A percentile compares a stretch with the other conserved stretches of the same genome.
These are phyloP conservation scores for Nomada flava DNA, from an alignment of 2,888 invertebrate species.

Conservation along the genomic window DNA sequence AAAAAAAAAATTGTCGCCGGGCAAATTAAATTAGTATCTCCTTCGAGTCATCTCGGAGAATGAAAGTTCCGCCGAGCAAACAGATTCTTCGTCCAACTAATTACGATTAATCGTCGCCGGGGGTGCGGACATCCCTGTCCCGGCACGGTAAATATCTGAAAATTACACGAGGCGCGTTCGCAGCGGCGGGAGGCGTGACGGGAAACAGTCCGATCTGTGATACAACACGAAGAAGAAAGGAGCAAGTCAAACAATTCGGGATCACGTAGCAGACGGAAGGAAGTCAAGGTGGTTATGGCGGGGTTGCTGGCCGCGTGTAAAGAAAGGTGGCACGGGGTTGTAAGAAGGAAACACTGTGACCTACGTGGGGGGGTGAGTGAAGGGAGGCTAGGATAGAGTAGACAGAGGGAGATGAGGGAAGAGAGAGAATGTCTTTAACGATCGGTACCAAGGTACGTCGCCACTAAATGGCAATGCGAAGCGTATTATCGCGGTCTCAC, in stretches of 20 bases:
- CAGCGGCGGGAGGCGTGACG: background rate
- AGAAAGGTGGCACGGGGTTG: conserved; percentile 9
- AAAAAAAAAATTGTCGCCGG: conserved; percentile 31
- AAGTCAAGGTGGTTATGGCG: conserved; percentile 9
- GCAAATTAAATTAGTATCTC: conserved; percentile 47
- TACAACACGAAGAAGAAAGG: conserved; percentile 25
- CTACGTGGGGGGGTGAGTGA: background rate
- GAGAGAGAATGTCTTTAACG: conserved; percentile 65
- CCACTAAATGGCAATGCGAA: conserved; percentile 64
- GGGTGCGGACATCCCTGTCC: background rate
- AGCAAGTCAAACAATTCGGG: conserved; percentile 38
- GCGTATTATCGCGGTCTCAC: conserved; percentile 61
- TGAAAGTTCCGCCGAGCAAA: background rate
- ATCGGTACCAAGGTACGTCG: conserved; percentile 66
- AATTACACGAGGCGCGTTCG: conserved; percentile 18
- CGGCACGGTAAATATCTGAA: conserved; percentile 15
- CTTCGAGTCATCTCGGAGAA: background rate
- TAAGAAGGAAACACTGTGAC: background rate
- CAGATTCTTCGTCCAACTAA: conserved; percentile 14
- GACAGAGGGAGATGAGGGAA: background rate
- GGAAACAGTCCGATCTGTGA: conserved; percentile 35
- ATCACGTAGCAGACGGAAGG: conserved; percentile 35
- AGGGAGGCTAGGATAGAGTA: background rate
- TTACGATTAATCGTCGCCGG: conserved; percentile 32
- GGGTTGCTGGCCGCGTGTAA: conserved; percentile 5